Evolutionary conservation across 2,113 vertebrate species (phyloP).

Genomic region (Oreochromis aureus): DNA sequence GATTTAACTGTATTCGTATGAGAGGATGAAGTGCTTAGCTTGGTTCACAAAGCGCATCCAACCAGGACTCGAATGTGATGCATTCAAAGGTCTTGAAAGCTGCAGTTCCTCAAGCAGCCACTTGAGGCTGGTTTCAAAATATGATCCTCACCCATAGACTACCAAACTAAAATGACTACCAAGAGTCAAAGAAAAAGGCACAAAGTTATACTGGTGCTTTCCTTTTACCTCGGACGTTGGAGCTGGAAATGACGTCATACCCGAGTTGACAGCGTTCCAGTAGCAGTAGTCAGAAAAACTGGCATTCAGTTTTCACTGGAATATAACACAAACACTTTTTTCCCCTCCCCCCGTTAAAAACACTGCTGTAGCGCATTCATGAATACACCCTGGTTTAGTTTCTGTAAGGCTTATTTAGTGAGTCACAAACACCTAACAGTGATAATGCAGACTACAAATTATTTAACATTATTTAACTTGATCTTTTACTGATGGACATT

Average conservation of each 20-base stretch:
- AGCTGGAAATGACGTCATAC: background rate
- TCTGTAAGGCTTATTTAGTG: background rate
- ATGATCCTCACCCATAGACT: background rate
- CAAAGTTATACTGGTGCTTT: background rate
- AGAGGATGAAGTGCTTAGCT: background rate
- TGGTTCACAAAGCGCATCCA: background rate
- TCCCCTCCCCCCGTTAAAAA: background rate
- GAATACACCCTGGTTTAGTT: background rate
- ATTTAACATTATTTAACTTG: background rate
- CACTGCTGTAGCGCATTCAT: background rate
- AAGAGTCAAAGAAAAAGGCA: background rate
- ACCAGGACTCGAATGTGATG: background rate
- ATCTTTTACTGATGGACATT: background rate
- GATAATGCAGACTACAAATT: background rate
- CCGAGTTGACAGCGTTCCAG: background rate
- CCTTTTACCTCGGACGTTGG: background rate
- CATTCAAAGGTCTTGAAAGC: background rate
- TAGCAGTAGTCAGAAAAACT: background rate
- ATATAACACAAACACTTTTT: background rate
- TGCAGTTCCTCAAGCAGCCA: background rate
- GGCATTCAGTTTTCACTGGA: rapidly evolving
- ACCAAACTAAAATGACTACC: background rate
- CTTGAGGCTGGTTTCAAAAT: background rate
- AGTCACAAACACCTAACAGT: background rate
- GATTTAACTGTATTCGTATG: background rate